phyloP scores from a whole-genome alignment of 2,113 vertebrate species.

The Plectropomus leopardus region DNA sequence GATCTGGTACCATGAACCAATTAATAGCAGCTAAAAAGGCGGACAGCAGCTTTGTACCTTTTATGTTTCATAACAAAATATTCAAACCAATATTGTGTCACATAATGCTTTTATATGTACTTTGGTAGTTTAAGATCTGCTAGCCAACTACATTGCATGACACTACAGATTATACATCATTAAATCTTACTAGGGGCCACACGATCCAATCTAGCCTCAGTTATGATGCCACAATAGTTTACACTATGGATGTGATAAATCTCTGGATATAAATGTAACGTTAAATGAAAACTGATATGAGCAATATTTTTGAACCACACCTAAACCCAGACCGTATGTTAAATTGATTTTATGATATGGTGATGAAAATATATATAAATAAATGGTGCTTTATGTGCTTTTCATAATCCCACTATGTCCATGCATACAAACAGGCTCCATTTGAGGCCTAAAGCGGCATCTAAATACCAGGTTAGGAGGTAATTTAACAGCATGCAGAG shows the following conservation, averaged over 20 bases:
- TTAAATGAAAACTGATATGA: background rate
- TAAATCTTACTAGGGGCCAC: background rate
- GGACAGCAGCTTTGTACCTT: background rate
- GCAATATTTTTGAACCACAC: background rate
- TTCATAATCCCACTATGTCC: constrained; percentile 22
- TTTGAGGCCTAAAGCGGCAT: constrained; percentile 84
- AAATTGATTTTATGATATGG: constrained; percentile 23
- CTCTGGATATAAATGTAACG: background rate
- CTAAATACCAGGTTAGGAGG: constrained; percentile 48
- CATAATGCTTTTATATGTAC: background rate
- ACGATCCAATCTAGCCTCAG: background rate
- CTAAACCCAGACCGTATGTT: background rate
- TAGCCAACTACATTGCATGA: background rate
- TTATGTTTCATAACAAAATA: background rate
- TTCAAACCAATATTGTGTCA: background rate
- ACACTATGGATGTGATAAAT: background rate
- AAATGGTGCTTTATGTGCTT: constrained; percentile 16
- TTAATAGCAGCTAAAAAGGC: no score
- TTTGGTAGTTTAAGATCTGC: background rate
- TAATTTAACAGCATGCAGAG: constrained; percentile 82
- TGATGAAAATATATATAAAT: constrained; percentile 22
- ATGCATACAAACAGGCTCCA: constrained; percentile 78
- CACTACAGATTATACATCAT: background rate
- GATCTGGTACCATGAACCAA: background rate
- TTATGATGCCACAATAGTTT: background rate